A percentile compares a stretch with the other conserved stretches of the same genome.
Evolutionary conservation across 2,797 vertebrate genomes (phyloP).

Genomic region (Anguilla marmorata): DNA sequence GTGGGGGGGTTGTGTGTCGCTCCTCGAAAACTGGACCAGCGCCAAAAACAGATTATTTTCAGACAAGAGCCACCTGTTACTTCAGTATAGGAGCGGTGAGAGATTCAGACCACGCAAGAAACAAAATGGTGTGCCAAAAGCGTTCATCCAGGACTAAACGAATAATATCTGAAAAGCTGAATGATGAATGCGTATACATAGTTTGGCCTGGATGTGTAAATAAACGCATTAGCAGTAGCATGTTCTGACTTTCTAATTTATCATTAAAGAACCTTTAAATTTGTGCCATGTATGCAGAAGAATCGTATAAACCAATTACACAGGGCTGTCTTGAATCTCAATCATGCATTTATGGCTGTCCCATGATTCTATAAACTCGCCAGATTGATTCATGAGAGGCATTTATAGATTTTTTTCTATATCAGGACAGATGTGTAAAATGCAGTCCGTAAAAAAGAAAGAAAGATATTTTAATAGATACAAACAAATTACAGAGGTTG

Average conservation of each 20-base stretch:
- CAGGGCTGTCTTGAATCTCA: neutral
- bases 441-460: neutral
- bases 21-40: conserved; percentile 63
- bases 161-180: neutral
- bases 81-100: conserved; percentile 41
- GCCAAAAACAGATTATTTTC: conserved; percentile 70
- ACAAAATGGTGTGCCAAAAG: conserved; percentile 17
- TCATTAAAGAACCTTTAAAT: neutral
- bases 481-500: neutral
- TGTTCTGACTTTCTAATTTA: neutral
- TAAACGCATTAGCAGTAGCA: neutral
- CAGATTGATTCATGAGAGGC: neutral
- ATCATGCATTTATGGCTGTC: neutral
- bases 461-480: neutral
- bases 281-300: neutral
- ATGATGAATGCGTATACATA: neutral
- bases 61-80: conserved; percentile 73
- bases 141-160: neutral
- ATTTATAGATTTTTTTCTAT: neutral
- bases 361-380: neutral
- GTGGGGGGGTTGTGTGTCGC: conserved; percentile 64
- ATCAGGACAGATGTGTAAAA: neutral
- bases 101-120: conserved; percentile 25
- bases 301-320: neutral
- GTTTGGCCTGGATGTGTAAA: neutral